phyloP scores from a whole-genome alignment of 2,797 vertebrate genomes.

The Novumbra hubbsi region DNA sequence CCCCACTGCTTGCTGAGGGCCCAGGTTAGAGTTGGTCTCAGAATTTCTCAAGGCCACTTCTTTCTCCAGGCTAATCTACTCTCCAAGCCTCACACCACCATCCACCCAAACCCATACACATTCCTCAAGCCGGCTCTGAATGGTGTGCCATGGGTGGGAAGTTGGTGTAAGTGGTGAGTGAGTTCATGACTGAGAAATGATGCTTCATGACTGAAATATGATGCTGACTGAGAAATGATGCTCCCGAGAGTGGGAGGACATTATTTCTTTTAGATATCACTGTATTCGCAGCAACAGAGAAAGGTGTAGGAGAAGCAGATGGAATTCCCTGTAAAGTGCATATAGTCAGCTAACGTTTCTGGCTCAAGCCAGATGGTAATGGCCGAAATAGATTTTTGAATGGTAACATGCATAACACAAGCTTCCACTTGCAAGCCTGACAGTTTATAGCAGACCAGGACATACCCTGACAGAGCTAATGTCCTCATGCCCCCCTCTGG shows the following conservation, averaged over 20 bases:
- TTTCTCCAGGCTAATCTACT: slow-evolving; percentile 52
- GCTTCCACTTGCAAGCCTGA: no score
- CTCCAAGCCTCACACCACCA: slow-evolving; percentile 1
- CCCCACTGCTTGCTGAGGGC: background rate
- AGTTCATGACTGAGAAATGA: background rate
- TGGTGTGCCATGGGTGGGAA: background rate
- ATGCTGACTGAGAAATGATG: background rate
- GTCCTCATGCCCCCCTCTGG: no score
- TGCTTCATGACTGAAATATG: background rate
- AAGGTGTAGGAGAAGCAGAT: slow-evolving; percentile 19
- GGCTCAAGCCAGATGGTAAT: slow-evolving; percentile 34
- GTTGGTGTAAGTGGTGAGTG: background rate
- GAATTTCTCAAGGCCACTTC: slow-evolving; percentile 39
- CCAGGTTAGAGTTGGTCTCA: slow-evolving; percentile 11
- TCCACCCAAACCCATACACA: slow-evolving; percentile 20
- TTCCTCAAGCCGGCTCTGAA: background rate
- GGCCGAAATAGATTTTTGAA: slow-evolving; percentile 40
- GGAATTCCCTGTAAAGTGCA: slow-evolving; percentile 33
- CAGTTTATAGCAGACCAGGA: no score
- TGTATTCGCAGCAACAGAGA: slow-evolving; percentile 26
- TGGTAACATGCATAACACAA: no score
- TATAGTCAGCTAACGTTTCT: slow-evolving; percentile 28
- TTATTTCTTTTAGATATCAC: background rate
- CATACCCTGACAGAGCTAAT: no score
- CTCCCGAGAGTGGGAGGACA: background rate